Base-by-base conservation (phyloP, 2,888 invertebrate genomes). In the Oeneis ivallda region DNA sequence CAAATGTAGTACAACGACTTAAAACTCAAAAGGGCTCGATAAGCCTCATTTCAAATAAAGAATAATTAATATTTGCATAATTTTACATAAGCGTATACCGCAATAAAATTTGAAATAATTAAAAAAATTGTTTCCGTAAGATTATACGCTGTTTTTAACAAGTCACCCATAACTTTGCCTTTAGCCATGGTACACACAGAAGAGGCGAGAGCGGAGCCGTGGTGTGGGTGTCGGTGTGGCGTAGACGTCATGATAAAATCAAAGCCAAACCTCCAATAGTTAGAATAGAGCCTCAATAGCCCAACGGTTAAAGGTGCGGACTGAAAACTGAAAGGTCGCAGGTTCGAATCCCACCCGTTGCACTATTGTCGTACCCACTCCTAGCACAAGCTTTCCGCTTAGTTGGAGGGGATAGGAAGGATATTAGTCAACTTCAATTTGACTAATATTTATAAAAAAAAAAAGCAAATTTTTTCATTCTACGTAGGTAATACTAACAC, bases 71-170 rank as follows among this genome's bases (percentile, higher is more conserved):
- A 54, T 54, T 54, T 11, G 37, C 41, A 56, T 56, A 56, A 56
- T 19, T 56, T 56, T 56, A 13, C 56, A 56, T 56, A 56, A 56
- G 56, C 37, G 53, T 37, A 53, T n/a, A n/a, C 56, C 56, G 56
- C 13, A 41, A 56, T 56, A 41, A 56, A 56, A 56, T 56, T 56
- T 56, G 56, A 56, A 41, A 56, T 56, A 56, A 56, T 56, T 56
- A 56, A 56, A 56, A 54, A 59, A 59, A 59, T 11, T 34, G 59
- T 59, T 49, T 59, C 17, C 47, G 52, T 37, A 52, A 61, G 61
- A 61, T 52, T 66, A 57, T 62, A 66, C 65, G 50, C 37, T 39
- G 41, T 39, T 63, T 68, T 65, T 65, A 52, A 68, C 52, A 66
- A 54, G 60, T 26, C 26, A 65, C 62, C 59, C 54, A 39, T 66